phyloP scores from a whole-genome alignment of 92 coral and sea anemone species.

The Scolanthus callimorphus region DNA sequence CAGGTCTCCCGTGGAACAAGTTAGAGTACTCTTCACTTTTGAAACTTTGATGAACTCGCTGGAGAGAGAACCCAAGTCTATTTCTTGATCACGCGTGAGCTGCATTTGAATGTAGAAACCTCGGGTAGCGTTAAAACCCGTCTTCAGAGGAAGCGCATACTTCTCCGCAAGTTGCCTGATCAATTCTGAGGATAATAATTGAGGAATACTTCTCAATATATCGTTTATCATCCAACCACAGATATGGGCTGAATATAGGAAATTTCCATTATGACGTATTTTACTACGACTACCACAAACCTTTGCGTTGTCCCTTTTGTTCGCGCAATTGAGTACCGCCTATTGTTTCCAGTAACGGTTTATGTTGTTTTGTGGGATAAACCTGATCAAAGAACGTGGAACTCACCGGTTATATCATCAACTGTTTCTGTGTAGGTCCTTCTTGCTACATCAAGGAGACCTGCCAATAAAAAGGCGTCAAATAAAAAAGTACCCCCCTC shows the following conservation, averaged over 20 bases:
- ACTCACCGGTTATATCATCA: constrained; percentile 89
- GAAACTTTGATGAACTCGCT: constrained; percentile 78
- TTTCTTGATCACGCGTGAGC: constrained; percentile 49
- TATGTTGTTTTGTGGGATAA: too few species aligned
- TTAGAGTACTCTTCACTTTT: constrained; percentile 60
- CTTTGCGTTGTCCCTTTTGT: too few species aligned
- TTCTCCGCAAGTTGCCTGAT: constrained; percentile 80
- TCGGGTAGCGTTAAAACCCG: constrained; percentile 84
- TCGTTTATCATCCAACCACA: not conserved
- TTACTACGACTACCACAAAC: too few species aligned
- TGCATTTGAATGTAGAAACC: constrained; percentile 87
- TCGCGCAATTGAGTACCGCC: too few species aligned
- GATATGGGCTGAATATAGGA: too few species aligned
- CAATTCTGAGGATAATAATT: too few species aligned
- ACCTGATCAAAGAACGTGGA: not conserved
- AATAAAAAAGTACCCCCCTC: too few species aligned
- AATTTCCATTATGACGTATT: too few species aligned
- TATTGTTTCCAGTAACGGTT: too few species aligned
- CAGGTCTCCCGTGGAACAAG: constrained; percentile 87
- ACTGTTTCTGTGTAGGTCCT: constrained; percentile 97
- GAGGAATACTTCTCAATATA: too few species aligned
- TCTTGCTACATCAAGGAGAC: constrained; percentile 94
- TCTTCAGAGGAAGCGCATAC: constrained; percentile 78
- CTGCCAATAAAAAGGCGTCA: too few species aligned
- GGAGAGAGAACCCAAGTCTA: constrained; percentile 63